phyloP scores from a whole-genome alignment of 2,888 invertebrate species.

The Tachina grossa region DNA sequence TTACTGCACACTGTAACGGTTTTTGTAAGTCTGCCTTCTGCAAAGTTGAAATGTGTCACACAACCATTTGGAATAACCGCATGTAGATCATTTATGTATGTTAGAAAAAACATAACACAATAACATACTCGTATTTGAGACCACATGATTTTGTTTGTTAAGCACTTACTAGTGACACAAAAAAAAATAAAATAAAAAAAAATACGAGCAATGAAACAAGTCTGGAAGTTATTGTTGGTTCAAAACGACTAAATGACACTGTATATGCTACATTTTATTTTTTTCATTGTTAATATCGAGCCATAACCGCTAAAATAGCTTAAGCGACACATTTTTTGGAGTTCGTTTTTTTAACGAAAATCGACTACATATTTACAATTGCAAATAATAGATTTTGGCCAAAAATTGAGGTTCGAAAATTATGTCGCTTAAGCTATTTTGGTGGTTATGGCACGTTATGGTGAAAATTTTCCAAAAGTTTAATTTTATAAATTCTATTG shows the following conservation, averaged over 20 bases:
- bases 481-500: too few relatives aligned
- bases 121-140: constrained; percentile 24
- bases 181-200: background rate
- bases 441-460: too few relatives aligned
- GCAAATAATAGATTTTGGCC: too few relatives aligned
- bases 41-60: constrained; percentile 62
- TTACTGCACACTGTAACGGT: constrained; percentile 37
- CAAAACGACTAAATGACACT: background rate
- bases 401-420: too few relatives aligned
- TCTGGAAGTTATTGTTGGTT: background rate
- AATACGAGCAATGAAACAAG: constrained; percentile 17
- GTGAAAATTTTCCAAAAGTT: background rate
- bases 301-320: too few relatives aligned
- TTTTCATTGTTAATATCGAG: too few relatives aligned
- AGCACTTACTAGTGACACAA: constrained; percentile 21
- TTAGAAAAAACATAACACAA: constrained; percentile 17
- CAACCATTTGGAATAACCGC: constrained; percentile 55
- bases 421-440: too few relatives aligned
- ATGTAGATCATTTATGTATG: constrained; percentile 36
- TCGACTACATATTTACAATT: too few relatives aligned
- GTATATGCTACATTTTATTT: background rate
- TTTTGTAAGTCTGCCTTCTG: constrained; percentile 18
- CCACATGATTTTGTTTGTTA: constrained; percentile 39
- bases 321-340: too few relatives aligned
- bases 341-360: too few relatives aligned